Percentiles rank a stretch among this genome's conserved stretches.
These are phyloP conservation scores for Microctenopoma steveboyesi DNA, from an alignment of 2,797 vertebrate genomes.

Conservation along the genomic window DNA sequence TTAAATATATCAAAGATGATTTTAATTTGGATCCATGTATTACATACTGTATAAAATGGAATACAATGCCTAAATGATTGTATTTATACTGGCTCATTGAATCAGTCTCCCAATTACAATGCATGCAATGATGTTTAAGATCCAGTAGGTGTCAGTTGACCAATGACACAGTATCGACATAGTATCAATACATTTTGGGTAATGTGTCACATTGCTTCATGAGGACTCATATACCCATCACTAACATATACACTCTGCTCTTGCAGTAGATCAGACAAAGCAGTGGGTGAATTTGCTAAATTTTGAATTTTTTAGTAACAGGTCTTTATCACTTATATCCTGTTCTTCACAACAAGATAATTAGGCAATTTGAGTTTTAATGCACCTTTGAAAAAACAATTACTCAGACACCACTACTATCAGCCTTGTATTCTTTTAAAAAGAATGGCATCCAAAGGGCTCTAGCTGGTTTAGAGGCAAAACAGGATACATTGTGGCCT, in stretches of 20 bases:
- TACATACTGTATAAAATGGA: no score
- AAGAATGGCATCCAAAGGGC: constrained; percentile 19
- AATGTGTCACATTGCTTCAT: no score
- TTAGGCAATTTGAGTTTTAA: constrained; percentile 59
- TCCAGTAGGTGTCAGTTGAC: no score
- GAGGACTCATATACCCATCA: no score
- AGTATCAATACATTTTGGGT: no score
- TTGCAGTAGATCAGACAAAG: constrained; percentile 26
- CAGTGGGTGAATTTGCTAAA: constrained; percentile 38
- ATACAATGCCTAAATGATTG: no score
- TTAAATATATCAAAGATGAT: no score
- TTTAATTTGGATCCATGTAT: no score
- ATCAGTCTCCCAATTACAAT: no score
- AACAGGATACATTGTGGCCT: background rate
- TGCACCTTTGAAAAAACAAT: constrained; percentile 63
- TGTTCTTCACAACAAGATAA: constrained; percentile 54
- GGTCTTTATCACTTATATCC: constrained; percentile 55
- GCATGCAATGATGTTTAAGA: no score
- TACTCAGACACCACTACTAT: constrained; percentile 40
- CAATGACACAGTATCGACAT: no score
- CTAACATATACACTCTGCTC: constrained; percentile 2
- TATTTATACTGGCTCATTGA: no score
- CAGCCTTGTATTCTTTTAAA: constrained; percentile 35
- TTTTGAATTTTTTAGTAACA: constrained; percentile 50
- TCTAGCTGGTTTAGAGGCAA: constrained; percentile 3